Conservation (phyloP, 2,797 vertebrate species). For the Tolypeutes matacus region DNA sequence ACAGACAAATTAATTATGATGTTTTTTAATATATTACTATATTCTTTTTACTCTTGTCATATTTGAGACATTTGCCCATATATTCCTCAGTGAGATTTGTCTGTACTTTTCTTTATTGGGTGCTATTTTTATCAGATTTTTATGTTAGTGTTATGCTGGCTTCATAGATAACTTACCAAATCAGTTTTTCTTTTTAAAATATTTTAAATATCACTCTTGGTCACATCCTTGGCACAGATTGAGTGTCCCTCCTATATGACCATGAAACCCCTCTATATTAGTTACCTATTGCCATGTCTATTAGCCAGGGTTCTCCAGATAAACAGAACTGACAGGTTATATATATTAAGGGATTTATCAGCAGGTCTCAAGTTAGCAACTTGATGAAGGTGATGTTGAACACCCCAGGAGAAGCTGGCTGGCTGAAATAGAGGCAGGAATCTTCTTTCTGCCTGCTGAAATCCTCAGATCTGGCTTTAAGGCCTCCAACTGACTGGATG, state of each 20-base stretch:
- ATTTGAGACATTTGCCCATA: not conserved
- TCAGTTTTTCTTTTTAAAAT: not conserved
- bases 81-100: not conserved
- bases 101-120: not conserved
- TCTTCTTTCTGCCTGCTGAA: too few relatives aligned
- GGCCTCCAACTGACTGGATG: too few relatives aligned
- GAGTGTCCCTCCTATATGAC: not conserved
- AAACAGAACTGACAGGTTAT: too few relatives aligned
- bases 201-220: not conserved
- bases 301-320: too few relatives aligned
- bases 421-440: too few relatives aligned
- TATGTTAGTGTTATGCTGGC: not conserved
- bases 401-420: too few relatives aligned
- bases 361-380: too few relatives aligned
- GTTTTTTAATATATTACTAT: not conserved
- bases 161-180: not conserved
- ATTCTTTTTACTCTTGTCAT: not conserved
- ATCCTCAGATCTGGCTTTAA: too few relatives aligned
- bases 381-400: too few relatives aligned
- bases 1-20: too few relatives aligned
- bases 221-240: not conserved
- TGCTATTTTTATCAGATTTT: conserved; percentile 23
- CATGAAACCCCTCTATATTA: not conserved
- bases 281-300: not conserved
- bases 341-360: too few relatives aligned